A percentile compares a stretch with the other conserved stretches of the same genome.
These are phyloP conservation scores for Bombyx huttoni DNA, from an alignment of 2,888 invertebrate genomes.

Conservation along the genomic window DNA sequence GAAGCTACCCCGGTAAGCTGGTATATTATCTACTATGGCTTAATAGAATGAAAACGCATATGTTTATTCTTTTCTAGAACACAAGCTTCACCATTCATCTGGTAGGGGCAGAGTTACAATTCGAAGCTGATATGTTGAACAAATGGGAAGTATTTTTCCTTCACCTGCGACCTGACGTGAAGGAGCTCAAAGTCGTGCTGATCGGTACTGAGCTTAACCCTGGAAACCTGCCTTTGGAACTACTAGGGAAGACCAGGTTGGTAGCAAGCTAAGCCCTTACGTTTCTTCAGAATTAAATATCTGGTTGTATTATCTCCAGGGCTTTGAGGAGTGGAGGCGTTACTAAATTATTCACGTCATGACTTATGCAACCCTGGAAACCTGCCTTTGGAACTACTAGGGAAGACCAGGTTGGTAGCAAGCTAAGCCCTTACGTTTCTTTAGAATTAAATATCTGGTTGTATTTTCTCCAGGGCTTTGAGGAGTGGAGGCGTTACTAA, in stretches of 20 bases:
- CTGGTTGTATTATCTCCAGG: too few species aligned
- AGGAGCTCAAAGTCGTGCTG: slow-evolving; percentile 72
- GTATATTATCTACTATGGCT: too few species aligned
- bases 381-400: slow-evolving; percentile 69
- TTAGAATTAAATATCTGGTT: too few species aligned
- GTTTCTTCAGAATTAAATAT: too few species aligned
- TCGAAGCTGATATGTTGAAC: slow-evolving; percentile 77
- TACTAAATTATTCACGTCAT: too few species aligned
- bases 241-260: slow-evolving; percentile 71
- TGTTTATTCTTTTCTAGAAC: slow-evolving; percentile 21
- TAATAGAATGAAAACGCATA: too few species aligned
- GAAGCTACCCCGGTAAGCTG: too few species aligned
- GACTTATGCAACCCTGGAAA: slow-evolving; percentile 70
- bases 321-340: too few species aligned
- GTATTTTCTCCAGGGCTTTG: too few species aligned
- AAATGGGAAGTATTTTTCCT: slow-evolving; percentile 82
- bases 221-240: slow-evolving; percentile 66
- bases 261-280: slow-evolving; percentile 6
- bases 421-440: too few species aligned
- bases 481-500: too few species aligned
- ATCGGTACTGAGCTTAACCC: slow-evolving; percentile 77
- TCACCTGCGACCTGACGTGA: slow-evolving; percentile 73
- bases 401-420: slow-evolving; percentile 61
- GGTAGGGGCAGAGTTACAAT: slow-evolving; percentile 79
- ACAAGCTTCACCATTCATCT: slow-evolving; percentile 59